Evolutionary conservation across 2,888 invertebrate genomes (phyloP), one percentile per base, ranked within the genome.

Genomic region (Yponomeuta malinellus): DNA sequence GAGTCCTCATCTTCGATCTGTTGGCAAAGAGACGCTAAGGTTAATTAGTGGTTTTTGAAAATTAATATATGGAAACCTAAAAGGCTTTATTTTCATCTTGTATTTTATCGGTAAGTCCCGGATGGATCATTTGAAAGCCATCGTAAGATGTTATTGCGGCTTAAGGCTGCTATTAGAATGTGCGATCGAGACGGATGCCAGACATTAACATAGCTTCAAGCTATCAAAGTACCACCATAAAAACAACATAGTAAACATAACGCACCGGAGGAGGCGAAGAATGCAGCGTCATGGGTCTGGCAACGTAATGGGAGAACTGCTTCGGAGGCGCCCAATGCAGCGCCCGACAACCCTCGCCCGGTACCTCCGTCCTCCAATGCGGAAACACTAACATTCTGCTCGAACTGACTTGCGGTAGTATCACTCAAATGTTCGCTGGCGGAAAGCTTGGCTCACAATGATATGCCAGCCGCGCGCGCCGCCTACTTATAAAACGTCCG

Each of bases 1-100:
- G 94, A 94, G 72, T 93, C 87, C 43, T 94, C 94, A 74, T 94
- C 94, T 79, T 94, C 94, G 71, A 93, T 92, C 94, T 94, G 82
- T 48, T 81, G 78, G 64, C 10, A 31, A 65, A 65, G 6, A 8
- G 8, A 43, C 43, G 43, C 43, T 43, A 59, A 15, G 1, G 15
- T 59, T 5, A 59, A 15, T 59, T 59, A 4, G 2, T 59, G 15
- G 15, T 15, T 12, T 12, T 59, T 59, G 12, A 15, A 2, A 5
- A 15, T 59, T 59, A 1, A 59, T 59, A 15, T 10, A 2, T 12
- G 52, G 4, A 15, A 59, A 5, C 15, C 43, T 43, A 43, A 1
- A 8, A 43, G 43, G 1, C 5, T 43, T 33, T 4, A 8, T 43
- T 43, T 8, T 43, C 43, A 8, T 43, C 8, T 43, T 43, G 5